Percentiles rank a stretch among this genome's conserved stretches.
Conservation (phyloP, 2,797 vertebrate genomes). For the Syngnathus rostellatus region DNA sequence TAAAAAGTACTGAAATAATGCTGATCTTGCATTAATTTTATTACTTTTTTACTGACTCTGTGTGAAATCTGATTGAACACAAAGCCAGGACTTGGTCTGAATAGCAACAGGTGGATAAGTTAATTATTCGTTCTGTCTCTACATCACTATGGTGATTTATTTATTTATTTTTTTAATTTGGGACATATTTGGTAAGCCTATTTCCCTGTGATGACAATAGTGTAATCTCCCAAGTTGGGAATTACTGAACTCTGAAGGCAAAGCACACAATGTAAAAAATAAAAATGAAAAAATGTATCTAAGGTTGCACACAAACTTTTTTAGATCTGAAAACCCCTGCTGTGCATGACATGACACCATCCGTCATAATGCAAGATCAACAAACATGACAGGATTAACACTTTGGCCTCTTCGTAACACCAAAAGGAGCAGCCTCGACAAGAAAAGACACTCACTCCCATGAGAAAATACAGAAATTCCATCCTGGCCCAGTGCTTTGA, state of each 20-base stretch:
- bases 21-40: background rate
- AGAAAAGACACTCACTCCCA: background rate
- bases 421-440: background rate
- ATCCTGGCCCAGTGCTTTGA: background rate
- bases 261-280: too few relatives aligned
- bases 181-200: background rate
- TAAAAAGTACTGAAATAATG: background rate
- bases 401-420: background rate
- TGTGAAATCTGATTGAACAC: background rate
- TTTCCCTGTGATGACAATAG: too few relatives aligned
- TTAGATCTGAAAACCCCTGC: background rate
- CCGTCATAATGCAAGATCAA: constrained; percentile 11
- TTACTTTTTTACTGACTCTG: background rate
- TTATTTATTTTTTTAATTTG: background rate
- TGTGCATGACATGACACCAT: background rate
- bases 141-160: background rate
- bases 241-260: too few relatives aligned
- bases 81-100: too few relatives aligned
- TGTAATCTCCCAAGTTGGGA: too few relatives aligned
- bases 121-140: background rate
- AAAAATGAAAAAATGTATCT: too few relatives aligned
- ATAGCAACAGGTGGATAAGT: background rate
- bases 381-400: constrained; percentile 16
- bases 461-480: background rate
- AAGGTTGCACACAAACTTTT: too few relatives aligned